Evolutionary conservation across 2,113 vertebrate genomes (phyloP), one percentile per base, ranked within the genome.

Genomic region (Corythornis madagascariensis): DNA sequence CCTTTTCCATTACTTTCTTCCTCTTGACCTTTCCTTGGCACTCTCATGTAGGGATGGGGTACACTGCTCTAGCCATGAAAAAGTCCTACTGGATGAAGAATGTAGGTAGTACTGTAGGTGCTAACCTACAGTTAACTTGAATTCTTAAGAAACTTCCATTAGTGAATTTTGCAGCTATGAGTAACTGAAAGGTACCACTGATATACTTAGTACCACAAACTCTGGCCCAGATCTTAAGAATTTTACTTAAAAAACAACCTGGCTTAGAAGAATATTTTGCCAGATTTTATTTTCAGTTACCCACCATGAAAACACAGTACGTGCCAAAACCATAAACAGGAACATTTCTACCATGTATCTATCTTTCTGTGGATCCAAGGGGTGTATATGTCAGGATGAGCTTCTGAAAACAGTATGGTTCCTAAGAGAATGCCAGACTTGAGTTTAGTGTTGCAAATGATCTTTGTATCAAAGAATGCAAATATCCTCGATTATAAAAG

Each of bases 1-100:
- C 7, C 21, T 70, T 82, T 81, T 91, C 78, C 38, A 43, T 76
- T 20, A 17, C 16, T 57, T 76, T 66, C 43, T 42, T 85, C 24
- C 40, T 50, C 14, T 1, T 84, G 63, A 60, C 71, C 74, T 70
- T 57, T 92, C 28, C 48, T 63, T 76, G 71, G 42, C 38, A 73
- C 42, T 45, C 45, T 72, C 63, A 35, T 28, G 35, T 19, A 61
- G 0, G 0, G 26, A 48, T 0, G 26, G 47, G 25, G 9, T 31
- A 28, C 22, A 8, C 53, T 57, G 78, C 64, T 88, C 52, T 38
- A 70, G 56, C 43, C 31, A 28, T 47, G 42, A 71, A 61, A 63
- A 83, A 50, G 11, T 61, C 70, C 19, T 43, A 66, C 17, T 19
- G 56, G 56, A 73, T 47, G 76, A 63, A 38, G 38, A 38, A 38